Percentiles rank a stretch among this genome's conserved stretches.
phyloP scores from a whole-genome alignment of 1,140 invertebrate genomes.

The Drosophila murphyi region DNA sequence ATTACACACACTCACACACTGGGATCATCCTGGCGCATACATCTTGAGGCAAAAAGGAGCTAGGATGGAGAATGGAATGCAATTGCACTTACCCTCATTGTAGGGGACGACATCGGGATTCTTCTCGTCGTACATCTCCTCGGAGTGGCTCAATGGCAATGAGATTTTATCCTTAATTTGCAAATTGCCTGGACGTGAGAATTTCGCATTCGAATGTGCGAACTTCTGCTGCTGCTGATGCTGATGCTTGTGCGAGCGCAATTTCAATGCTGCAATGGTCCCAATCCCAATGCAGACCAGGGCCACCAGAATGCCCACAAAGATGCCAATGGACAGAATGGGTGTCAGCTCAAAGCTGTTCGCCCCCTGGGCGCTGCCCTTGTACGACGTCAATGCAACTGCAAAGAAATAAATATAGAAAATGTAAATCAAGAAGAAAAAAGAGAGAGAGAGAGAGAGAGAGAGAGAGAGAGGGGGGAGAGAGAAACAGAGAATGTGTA shows the following conservation, averaged over 20 bases:
- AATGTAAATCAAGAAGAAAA: neutral
- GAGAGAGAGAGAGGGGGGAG: neutral
- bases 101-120: constrained; percentile 94
- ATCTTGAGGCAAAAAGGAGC: constrained; percentile 53
- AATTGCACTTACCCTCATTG: constrained; percentile 90
- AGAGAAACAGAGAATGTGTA: neutral
- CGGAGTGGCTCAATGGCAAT: constrained; percentile 87
- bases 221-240: constrained; percentile 84
- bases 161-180: constrained; percentile 89
- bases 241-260: constrained; percentile 86
- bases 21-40: constrained; percentile 43
- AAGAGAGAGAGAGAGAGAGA: neutral
- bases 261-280: constrained; percentile 89
- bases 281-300: constrained; percentile 89
- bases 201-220: constrained; percentile 83
- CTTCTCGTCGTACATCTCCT: constrained; percentile 91
- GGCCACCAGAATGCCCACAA: constrained; percentile 89
- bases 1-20: constrained; percentile 51
- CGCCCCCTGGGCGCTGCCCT: constrained; percentile 86
- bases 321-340: constrained; percentile 88
- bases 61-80: neutral
- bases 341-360: constrained; percentile 89
- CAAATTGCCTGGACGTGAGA: constrained; percentile 87
- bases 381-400: constrained; percentile 84
- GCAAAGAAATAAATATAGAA: constrained; percentile 25